Percentiles rank a stretch among this genome's conserved stretches.
Evolutionary conservation across 2,888 invertebrate genomes (phyloP).

Genomic region (Tetropium fuscum): DNA sequence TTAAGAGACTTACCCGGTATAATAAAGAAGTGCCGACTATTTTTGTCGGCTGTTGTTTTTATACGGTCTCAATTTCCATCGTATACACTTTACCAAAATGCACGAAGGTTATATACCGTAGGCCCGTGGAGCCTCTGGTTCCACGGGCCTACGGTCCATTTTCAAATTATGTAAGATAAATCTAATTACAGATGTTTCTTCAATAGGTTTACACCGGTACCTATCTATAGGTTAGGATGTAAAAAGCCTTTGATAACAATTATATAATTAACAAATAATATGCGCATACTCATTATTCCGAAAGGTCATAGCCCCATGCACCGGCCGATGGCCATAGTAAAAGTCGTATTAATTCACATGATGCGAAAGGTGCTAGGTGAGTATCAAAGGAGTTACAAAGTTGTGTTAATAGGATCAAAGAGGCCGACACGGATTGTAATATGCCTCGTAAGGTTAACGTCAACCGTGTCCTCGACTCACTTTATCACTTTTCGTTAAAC

Average conservation of each 20-base stretch:
- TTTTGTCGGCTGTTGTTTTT: too few species aligned
- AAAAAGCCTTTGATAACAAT: too few species aligned
- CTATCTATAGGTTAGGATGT: too few species aligned
- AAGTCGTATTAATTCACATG: slow-evolving; percentile 29
- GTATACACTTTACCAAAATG: too few species aligned
- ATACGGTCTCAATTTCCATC: too few species aligned
- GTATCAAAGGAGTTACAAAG: slow-evolving; percentile 29
- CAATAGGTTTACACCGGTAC: background rate
- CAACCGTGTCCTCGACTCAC: slow-evolving; percentile 15
- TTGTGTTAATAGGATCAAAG: slow-evolving; percentile 45
- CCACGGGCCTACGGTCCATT: too few species aligned
- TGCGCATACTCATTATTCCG: background rate
- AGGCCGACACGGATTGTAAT: slow-evolving; percentile 35
- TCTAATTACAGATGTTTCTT: too few species aligned
- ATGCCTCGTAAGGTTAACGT: slow-evolving; percentile 21
- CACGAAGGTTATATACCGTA: too few species aligned
- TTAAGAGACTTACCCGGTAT: too few species aligned
- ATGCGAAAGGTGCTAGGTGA: slow-evolving; percentile 29
- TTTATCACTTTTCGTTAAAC: slow-evolving; percentile 20
- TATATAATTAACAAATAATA: slow-evolving; percentile 4
- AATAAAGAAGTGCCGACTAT: too few species aligned
- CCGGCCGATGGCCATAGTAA: slow-evolving; percentile 19
- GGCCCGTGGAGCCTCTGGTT: too few species aligned
- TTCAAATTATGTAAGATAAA: too few species aligned
- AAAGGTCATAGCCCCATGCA: slow-evolving; percentile 17